Percentiles rank a stretch among this genome's conserved stretches.
These are phyloP conservation scores for Cenopis cana DNA, from an alignment of 2,888 invertebrate species.

Conservation along the genomic window DNA sequence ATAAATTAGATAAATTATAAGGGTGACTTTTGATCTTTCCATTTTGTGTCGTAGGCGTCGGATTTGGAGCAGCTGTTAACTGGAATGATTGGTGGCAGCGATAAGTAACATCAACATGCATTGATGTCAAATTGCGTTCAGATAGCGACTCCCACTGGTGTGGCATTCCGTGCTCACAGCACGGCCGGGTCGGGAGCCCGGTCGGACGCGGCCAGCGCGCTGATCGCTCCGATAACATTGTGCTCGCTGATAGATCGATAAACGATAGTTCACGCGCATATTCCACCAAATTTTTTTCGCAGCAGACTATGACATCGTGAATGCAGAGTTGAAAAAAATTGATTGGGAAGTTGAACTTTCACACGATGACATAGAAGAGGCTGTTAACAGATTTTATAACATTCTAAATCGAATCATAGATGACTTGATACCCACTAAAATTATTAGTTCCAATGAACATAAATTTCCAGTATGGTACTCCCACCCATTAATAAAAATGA, in stretches of 20 bases:
- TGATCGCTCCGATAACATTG: conserved; percentile 66
- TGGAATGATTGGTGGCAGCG: conserved; percentile 41
- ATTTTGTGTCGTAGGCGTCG: conserved; percentile 39
- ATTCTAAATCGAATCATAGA: no score
- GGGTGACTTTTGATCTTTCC: conserved; percentile 40
- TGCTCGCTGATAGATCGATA: conserved; percentile 64
- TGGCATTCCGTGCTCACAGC: conserved; percentile 52
- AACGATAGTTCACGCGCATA: conserved; percentile 50
- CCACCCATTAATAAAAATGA: no score
- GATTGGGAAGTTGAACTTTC: no score
- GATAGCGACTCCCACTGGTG: conserved; percentile 50
- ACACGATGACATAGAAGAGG: no score
- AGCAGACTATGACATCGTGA: no score
- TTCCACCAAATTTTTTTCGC: no score
- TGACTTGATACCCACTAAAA: no score
- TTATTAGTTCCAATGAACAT: no score
- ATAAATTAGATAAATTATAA: conserved; percentile 37
- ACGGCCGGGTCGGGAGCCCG: conserved; percentile 51
- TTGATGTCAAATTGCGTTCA: conserved; percentile 49
- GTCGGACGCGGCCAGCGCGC: conserved; percentile 16
- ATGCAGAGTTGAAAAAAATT: no score
- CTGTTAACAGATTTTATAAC: no score
- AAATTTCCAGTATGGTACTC: no score
- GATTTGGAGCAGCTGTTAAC: conserved; percentile 36
- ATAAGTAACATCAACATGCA: conserved; percentile 47